phyloP scores from a whole-genome alignment of 2,113 vertebrate species.

The Corythaixoides concolor region DNA sequence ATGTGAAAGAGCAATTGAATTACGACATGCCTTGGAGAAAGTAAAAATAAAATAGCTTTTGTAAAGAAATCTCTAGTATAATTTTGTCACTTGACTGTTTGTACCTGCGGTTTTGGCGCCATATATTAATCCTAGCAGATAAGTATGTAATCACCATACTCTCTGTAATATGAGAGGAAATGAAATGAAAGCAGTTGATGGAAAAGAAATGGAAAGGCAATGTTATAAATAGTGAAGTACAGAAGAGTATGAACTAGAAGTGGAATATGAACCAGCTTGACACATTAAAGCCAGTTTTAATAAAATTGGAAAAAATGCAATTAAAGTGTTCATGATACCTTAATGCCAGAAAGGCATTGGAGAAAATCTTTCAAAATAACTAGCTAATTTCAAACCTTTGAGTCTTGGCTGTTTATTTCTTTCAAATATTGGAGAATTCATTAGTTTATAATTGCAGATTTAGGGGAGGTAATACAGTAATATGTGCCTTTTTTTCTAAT shows the following conservation, averaged over 20 bases:
- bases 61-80: background rate
- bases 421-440: background rate
- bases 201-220: background rate
- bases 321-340: background rate
- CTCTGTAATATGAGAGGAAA: background rate
- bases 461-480: background rate
- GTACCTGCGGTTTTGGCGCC: background rate
- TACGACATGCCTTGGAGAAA: background rate
- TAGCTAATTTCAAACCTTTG: background rate
- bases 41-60: slow-evolving; percentile 21
- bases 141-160: background rate
- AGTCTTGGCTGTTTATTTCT: background rate
- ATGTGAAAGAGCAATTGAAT: background rate
- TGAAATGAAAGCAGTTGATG: background rate
- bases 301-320: background rate
- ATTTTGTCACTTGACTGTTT: slow-evolving; percentile 4
- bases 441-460: background rate
- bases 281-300: background rate
- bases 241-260: background rate
- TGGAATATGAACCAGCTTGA: background rate
- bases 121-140: background rate
- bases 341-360: background rate
- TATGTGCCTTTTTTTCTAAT: background rate
- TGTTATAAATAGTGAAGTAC: background rate
- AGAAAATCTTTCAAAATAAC: background rate